Evolutionary conservation across 2,888 invertebrate genomes (phyloP), one percentile per base, ranked within the genome.

Genomic region (Ephialtes manifestator): DNA sequence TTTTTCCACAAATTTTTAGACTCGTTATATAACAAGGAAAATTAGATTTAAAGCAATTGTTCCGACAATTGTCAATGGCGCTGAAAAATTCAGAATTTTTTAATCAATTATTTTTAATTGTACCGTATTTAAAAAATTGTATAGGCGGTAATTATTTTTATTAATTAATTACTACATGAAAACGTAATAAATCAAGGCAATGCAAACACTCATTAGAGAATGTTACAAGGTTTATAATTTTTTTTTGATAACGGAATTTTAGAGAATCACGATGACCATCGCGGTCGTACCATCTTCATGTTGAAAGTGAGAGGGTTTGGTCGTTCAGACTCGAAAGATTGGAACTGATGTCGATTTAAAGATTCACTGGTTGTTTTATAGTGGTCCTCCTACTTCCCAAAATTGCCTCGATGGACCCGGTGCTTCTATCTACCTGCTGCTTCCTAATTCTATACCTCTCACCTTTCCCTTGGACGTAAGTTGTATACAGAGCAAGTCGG

Each of bases 311-410:
- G 24, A 53, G 76, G 55, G 18, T 72, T 74, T 74, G 67, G 75
- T 68, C 53, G 81, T 76, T 82, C 63, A 60, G 60, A 71, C 76
- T 67, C 71, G 83, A 60, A 74, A 39, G 74, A 43, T 72, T 68
- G 51, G 46, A 81, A 83, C 82, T 79, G 78, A 83, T 83, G 78
- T 20, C 67, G 68, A 82, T 72, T 65, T 65, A 35, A 68, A 72
- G 78, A 78, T 83, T 60, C 74, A 68, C 58, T 68, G 78, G 18
- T 58, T 55, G 51, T 83, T 83, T 79, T 83, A 82, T 82, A 82
- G 65, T 58, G 82, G 71, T 82, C 77, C 77, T 82, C 77, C 77
- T 82, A 82, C 81, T 55, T 43, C 72, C 53, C 28, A 46, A 72
- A 78, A 70, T 39, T 28, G n/a, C 24, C n/a, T 31, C 31, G 31